Percentiles rank a stretch among this genome's conserved stretches.
phyloP scores from a whole-genome alignment of 2,888 invertebrate species.

The Ferdinandea cuprea region DNA sequence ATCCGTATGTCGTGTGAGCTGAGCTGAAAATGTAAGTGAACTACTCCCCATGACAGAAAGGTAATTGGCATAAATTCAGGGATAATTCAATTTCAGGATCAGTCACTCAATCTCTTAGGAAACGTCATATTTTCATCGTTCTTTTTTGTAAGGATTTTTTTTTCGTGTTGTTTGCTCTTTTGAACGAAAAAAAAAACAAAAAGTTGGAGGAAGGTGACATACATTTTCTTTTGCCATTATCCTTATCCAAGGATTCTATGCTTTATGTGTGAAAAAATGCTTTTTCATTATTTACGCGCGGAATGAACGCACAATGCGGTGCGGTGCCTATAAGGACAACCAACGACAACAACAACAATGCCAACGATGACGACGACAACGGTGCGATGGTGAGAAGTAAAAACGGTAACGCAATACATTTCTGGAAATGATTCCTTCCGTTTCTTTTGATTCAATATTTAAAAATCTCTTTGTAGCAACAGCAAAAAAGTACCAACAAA shows the following conservation, averaged over 20 bases:
- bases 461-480: conserved; percentile 69
- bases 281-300: conserved; percentile 71
- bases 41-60: conserved; percentile 64
- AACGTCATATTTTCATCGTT: conserved; percentile 72
- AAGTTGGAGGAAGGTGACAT: conserved; percentile 50
- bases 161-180: conserved; percentile 55
- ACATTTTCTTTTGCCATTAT: conserved; percentile 60
- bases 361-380: neutral
- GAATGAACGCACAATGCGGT: conserved; percentile 63
- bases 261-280: conserved; percentile 68
- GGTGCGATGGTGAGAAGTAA: conserved; percentile 15
- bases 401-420: conserved; percentile 46
- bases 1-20: conserved; percentile 37
- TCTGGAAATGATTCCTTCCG: conserved; percentile 59
- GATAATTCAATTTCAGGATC: conserved; percentile 74
- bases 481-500: conserved; percentile 6
- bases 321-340: conserved; percentile 47
- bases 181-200: conserved; percentile 11
- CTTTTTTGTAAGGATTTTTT: conserved; percentile 19
- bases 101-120: conserved; percentile 74
- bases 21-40: conserved; percentile 57
- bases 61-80: conserved; percentile 74
- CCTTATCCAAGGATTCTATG: conserved; percentile 58
- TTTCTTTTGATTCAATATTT: conserved; percentile 73
- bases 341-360: conserved; percentile 1